These are phyloP conservation scores for Pachyramphus minor DNA, from an alignment of 2,113 vertebrate species.

Conservation along the genomic window DNA sequence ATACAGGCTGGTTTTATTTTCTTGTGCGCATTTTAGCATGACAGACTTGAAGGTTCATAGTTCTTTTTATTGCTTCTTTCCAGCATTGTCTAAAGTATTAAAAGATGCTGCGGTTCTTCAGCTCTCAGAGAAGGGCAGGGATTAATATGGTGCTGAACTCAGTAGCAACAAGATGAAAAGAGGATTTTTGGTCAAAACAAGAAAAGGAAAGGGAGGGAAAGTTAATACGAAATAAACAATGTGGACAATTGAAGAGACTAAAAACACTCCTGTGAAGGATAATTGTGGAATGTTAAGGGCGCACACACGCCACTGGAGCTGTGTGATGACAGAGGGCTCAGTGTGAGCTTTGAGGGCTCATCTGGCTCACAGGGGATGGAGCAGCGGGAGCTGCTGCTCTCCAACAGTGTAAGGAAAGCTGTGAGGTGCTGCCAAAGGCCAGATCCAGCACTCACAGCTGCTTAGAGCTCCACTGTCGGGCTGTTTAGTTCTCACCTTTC, in stretches of 20 bases:
- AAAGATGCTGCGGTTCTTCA: not conserved
- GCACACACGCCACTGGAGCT: not conserved
- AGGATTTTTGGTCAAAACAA: not conserved
- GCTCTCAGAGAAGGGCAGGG: not conserved
- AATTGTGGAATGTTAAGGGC: not conserved
- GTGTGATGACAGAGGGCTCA: not conserved
- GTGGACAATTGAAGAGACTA: not conserved
- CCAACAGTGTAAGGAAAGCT: not conserved
- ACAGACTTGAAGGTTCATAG: not conserved
- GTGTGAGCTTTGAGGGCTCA: not conserved
- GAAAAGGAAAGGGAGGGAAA: not conserved
- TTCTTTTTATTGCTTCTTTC: not conserved
- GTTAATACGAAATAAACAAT: not conserved
- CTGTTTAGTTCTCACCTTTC: not conserved
- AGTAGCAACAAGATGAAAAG: not conserved
- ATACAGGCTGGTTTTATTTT: conserved; percentile 30
- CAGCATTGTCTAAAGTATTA: not conserved
- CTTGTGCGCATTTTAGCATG: not conserved
- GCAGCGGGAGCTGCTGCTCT: not conserved
- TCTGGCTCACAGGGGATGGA: not conserved
- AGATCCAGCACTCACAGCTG: not conserved
- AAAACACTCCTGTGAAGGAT: not conserved
- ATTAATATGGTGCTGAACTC: not conserved
- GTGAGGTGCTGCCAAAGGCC: not conserved
- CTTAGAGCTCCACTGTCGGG: not conserved